A percentile compares a stretch with the other conserved stretches of the same genome.
These are phyloP conservation scores for Philypnodon macrostomus DNA, from an alignment of 2,797 vertebrate genomes.

Conservation along the genomic window DNA sequence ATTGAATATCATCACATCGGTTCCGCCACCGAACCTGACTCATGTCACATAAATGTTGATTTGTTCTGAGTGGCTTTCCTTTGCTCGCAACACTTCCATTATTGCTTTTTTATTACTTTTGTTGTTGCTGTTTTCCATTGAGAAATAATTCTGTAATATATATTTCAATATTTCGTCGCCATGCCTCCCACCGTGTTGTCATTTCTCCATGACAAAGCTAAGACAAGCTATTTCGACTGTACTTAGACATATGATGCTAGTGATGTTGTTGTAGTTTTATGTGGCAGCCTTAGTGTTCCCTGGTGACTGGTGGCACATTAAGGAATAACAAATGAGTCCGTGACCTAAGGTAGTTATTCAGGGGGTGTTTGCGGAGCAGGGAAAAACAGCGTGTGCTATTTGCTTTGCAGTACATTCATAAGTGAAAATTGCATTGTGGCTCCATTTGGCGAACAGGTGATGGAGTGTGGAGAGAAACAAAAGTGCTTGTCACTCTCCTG, in stretches of 20 bases:
- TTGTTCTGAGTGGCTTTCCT: slow-evolving; percentile 67
- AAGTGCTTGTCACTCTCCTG: slow-evolving; percentile 51
- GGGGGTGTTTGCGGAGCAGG: slow-evolving; percentile 60
- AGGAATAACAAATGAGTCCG: slow-evolving; percentile 74
- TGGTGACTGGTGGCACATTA: slow-evolving; percentile 70
- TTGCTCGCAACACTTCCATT: slow-evolving; percentile 66
- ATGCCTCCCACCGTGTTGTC: slow-evolving; percentile 40
- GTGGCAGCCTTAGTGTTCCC: slow-evolving; percentile 59
- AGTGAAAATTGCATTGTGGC: slow-evolving; percentile 73
- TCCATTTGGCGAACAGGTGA: slow-evolving; percentile 68
- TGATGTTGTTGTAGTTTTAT: slow-evolving; percentile 42
- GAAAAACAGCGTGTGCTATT: slow-evolving; percentile 64
- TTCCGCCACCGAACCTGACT: slow-evolving; percentile 61
- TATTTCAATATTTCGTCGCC: slow-evolving; percentile 76
- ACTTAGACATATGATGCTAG: slow-evolving; percentile 54
- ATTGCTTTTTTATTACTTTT: slow-evolving; percentile 78
- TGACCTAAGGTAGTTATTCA: slow-evolving; percentile 67
- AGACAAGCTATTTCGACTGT: slow-evolving; percentile 42
- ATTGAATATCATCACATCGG: slow-evolving; percentile 68
- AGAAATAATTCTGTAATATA: slow-evolving; percentile 77
- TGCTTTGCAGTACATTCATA: slow-evolving; percentile 68
- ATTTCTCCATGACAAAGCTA: slow-evolving; percentile 39
- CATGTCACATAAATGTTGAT: slow-evolving; percentile 73
- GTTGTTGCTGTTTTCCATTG: slow-evolving; percentile 70
- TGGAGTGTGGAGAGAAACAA: slow-evolving; percentile 58